phyloP scores from a whole-genome alignment of 2,888 invertebrate species.

The Lasioglossum zephyrum region DNA sequence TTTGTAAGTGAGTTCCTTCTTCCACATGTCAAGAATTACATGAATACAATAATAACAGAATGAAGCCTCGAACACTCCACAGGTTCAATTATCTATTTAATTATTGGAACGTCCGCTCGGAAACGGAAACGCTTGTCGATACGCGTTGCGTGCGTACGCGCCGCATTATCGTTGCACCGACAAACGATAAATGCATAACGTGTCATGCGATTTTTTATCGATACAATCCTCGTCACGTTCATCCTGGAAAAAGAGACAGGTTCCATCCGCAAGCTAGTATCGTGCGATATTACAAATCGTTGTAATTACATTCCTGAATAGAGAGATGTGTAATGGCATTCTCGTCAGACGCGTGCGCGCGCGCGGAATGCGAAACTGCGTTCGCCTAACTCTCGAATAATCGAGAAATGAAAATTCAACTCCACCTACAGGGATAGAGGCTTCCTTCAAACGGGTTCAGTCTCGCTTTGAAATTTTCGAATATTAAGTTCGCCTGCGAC shows the following conservation, averaged over 20 bases:
- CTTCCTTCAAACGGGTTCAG: neutral
- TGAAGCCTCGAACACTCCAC: neutral
- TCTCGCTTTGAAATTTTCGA: neutral
- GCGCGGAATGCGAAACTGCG: neutral
- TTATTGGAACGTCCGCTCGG: neutral
- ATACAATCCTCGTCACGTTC: neutral
- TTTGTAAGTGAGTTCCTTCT: too few relatives aligned
- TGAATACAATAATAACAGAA: neutral
- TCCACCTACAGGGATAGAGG: neutral
- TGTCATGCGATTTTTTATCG: constrained; percentile 1
- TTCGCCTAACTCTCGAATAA: neutral
- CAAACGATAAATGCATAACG: constrained; percentile 1
- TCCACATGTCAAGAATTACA: too few relatives aligned
- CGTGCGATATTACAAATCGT: neutral
- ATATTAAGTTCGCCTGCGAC: neutral
- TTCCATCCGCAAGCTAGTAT: neutral
- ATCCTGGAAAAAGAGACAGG: neutral
- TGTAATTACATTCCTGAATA: neutral
- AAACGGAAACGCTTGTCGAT: neutral
- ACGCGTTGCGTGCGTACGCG: neutral
- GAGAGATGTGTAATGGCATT: neutral
- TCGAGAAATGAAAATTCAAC: neutral
- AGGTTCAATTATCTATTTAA: neutral
- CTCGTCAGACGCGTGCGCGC: neutral
- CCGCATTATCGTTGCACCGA: neutral